Base-by-base conservation (phyloP, 2,113 vertebrate species). In the Osmerus eperlanus region DNA sequence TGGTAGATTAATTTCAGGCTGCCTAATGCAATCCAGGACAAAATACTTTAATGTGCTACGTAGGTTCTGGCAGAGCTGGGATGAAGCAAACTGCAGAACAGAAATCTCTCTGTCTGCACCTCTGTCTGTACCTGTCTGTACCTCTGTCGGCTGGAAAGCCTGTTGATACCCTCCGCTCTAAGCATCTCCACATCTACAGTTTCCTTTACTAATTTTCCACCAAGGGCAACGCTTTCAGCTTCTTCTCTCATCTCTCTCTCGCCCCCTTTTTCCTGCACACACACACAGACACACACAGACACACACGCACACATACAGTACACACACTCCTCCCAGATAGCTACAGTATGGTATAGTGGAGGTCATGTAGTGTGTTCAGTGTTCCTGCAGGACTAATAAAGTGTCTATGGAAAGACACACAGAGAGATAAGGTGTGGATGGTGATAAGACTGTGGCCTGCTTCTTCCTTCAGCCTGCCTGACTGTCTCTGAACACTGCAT, bases 1-100 rank as follows among this genome's bases (percentile, higher is more conserved):
- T 85, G 85, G 81, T 85, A 86, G 83, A 87, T 85, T 87, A 87
- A 87, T 87, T 85, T 85, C 81, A 80, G 83, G 72, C 81, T 83
- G 81, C 83, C 85, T 85, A 87, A 85, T 87, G 83, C 83, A 83
- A 84, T 83, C 79, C 81, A 72, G 72, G 75, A 83, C 78, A 87
- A 85, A 85, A 85, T 85, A 78, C 72, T 85, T 83, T 77, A 85
- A 83, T 78, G 70, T 32, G 41, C 9, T 47, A 25, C 66, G 64
- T 71, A 75, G 65, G 41, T 62, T 56, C 41, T 53, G 52, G 53
- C 16, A 32, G 73, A 55, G 51, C 61, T 67, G n/a, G 67, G 73
- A 59, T 69, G 63, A 83, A 68, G 79, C 64, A 77, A 77, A 78
- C 51, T 62, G 73, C 80, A 80, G 80, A 80, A 80, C 77, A 80